Evolutionary conservation across 2,113 vertebrate genomes (phyloP).

Genomic region (Varanus salvator): DNA sequence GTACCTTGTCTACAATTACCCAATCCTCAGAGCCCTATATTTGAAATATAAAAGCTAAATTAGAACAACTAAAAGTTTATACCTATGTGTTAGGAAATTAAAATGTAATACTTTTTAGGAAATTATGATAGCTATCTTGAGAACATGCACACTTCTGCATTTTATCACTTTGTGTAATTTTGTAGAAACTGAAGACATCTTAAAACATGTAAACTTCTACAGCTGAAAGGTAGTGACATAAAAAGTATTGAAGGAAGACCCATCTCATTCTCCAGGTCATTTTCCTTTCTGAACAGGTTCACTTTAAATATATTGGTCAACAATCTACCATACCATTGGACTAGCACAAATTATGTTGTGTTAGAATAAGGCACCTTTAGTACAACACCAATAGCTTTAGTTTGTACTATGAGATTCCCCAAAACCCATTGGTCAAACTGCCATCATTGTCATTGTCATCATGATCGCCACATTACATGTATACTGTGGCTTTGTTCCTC

Average conservation of each 20-base stretch:
- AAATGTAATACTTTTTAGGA: conserved; percentile 64
- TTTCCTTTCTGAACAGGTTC: background rate
- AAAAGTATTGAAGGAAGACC: background rate
- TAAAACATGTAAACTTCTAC: background rate
- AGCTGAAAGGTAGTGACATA: background rate
- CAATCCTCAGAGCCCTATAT: conserved; percentile 88
- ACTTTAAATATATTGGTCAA: background rate
- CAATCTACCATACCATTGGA: no score
- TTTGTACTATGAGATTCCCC: no score
- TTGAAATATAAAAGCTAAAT: conserved; percentile 88
- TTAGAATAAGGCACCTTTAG: no score
- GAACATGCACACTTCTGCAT: conserved; percentile 24
- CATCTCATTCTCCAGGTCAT: background rate
- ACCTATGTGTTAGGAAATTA: conserved; percentile 62
- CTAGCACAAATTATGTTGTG: no score
- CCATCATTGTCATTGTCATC: no score
- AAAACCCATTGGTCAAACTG: no score
- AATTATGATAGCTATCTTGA: conserved; percentile 44
- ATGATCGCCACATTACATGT: no score
- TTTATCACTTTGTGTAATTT: conserved; percentile 18
- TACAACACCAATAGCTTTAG: no score
- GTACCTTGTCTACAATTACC: conserved; percentile 90
- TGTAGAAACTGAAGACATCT: conserved; percentile 29
- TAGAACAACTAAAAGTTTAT: conserved; percentile 74
- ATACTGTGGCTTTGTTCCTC: no score